Base-by-base conservation (phyloP, 2,797 vertebrate genomes). In the Holocentrus rufus region DNA sequence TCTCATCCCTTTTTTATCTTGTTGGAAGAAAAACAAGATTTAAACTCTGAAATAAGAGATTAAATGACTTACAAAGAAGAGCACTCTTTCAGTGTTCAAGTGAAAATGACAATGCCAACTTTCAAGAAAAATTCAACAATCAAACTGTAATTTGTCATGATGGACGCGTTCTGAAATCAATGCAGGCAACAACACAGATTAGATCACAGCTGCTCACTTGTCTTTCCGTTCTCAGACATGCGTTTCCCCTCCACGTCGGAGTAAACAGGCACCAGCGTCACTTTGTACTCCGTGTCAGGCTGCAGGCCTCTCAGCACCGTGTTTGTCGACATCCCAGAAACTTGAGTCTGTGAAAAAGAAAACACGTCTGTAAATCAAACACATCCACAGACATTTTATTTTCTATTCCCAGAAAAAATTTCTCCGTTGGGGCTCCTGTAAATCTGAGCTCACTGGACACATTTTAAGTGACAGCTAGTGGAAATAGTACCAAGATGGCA, bases 211-310 rank as follows among this genome's bases (percentile, higher is more conserved):
- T 49, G 39, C 54, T 83, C 76, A 95, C 94, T 94, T 7, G 94
- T 93, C 77, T 91, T 94, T 15, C 93, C 92, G 9, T 89, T 93
- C 80, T 95, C 96, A 0, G 96, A 94, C 22, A 69, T 82, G 39
- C 93, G 94, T 10, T 96, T 97, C 1, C 97, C 98, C 80, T 99
- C 97, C 0, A 90, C 85, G 57, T 97, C 97, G 0, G 91, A 5
- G 78, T 97, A 99, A 20, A 95, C 77, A 2, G 98, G 97, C 73
- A 98, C 89, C 75, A 99, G 92, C 0, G 95, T 95, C 47, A 99
- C 83, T 2, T 90, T 94, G 85, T 99, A 99, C 17, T 93, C 89
- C 0, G 96, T 99, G 74, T 99, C 94, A 0, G 97, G 94, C 69
- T 87, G 90, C 44, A 99, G 93, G 46, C 93, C 95, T 81, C 95